Evolutionary conservation across 2,888 invertebrate genomes (phyloP), one percentile per base, ranked within the genome.

Genomic region (Drosophila lutescens): DNA sequence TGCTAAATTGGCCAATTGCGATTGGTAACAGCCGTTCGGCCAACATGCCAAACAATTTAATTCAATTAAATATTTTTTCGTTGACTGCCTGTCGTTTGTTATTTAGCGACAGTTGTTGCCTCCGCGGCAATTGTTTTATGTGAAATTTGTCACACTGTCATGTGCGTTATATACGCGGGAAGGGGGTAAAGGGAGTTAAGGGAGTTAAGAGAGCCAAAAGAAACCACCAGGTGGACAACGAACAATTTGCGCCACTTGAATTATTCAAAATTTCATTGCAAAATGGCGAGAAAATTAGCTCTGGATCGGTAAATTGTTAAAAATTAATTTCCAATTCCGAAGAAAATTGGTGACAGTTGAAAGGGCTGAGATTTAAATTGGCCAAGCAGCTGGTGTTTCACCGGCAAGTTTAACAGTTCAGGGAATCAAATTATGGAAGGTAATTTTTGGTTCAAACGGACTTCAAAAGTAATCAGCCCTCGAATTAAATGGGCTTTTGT

Each of bases 1-100:
- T 76, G 83, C 69, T 65, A 89, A 91, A 90, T 90, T 90, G 90
- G 80, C 89, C 90, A 91, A 90, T 89, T 90, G 86, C 79, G 86
- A 84, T 72, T 77, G 83, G 79, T 89, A 90, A 88, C 83, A 71
- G 71, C 82, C 82, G 88, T 8, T 30, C 66, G 46, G 66, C 68
- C 68, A 68, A 67, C 66, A 66, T 67, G 66, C 66, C 86, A 82
- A 77, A 88, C 89, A 89, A 89, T 89, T 89, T 89, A 89, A 90
- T 89, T 89, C 89, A 89, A 89, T 89, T 89, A 89, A 88, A 79
- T 80, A 82, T 87, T 78, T 80, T 85, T 85, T 82, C 66, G 76
- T 72, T 85, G 79, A 79, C 76, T 78, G 80, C 53, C 74, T 86
- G 86, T 88, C 86, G 86, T 77, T 84, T 86, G 84, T 84, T 84